Percentiles rank a stretch among this genome's conserved stretches.
These are phyloP conservation scores for Digitonthophagus gazella DNA, from an alignment of 2,888 invertebrate genomes.

Conservation along the genomic window DNA sequence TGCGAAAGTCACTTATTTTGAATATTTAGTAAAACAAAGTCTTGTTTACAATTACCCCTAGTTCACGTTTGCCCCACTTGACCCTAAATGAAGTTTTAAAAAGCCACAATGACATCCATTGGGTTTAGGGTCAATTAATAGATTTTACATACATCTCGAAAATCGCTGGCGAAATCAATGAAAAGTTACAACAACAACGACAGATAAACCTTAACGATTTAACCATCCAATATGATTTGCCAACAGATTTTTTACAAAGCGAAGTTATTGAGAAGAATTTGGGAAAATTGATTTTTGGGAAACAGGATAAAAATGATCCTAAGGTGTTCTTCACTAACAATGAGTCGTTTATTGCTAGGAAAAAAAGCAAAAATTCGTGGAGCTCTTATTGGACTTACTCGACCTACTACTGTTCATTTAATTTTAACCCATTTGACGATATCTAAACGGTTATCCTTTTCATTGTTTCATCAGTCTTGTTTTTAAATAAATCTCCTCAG, in stretches of 20 bases:
- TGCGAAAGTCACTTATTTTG: too few relatives aligned
- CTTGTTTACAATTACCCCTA: too few relatives aligned
- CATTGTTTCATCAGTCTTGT: slow-evolving; percentile 62
- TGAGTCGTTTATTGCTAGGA: slow-evolving; percentile 83
- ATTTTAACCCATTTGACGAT: slow-evolving; percentile 76
- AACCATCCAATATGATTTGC: slow-evolving; percentile 85
- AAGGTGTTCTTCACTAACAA: slow-evolving; percentile 87
- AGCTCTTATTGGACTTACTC: slow-evolving; percentile 79
- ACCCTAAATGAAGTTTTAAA: slow-evolving; percentile 73
- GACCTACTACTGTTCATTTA: slow-evolving; percentile 76
- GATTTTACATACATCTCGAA: slow-evolving; percentile 77
- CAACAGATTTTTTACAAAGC: slow-evolving; percentile 82
- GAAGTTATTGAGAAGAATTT: slow-evolving; percentile 67
- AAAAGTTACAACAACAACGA: slow-evolving; percentile 80
- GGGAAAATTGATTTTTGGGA: slow-evolving; percentile 79
- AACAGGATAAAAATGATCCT: slow-evolving; percentile 79
- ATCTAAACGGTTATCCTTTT: slow-evolving; percentile 80
- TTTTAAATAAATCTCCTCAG: too few relatives aligned
- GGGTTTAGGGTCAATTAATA: slow-evolving; percentile 88
- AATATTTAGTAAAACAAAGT: too few relatives aligned
- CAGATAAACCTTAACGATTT: slow-evolving; percentile 82
- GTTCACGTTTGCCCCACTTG: too few relatives aligned
- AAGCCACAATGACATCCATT: slow-evolving; percentile 66
- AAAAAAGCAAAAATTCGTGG: slow-evolving; percentile 85
- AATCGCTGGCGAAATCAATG: slow-evolving; percentile 91